Evolutionary conservation across 2,888 invertebrate species (phyloP), one percentile per base, ranked within the genome.

Genomic region (Nasonovia ribisnigri): DNA sequence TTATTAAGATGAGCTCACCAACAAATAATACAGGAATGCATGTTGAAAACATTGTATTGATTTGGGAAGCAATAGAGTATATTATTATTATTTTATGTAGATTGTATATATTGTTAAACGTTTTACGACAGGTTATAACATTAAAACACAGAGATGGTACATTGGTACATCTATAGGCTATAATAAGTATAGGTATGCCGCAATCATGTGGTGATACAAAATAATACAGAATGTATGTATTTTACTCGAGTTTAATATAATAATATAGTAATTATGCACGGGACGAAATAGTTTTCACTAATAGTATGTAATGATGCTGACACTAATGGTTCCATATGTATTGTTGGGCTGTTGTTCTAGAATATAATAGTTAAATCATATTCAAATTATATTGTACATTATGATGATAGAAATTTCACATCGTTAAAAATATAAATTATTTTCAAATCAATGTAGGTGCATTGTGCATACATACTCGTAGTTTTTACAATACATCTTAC

Each of bases 1-100:
- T 92, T 92, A 92, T 92, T 60, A 51, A 88, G 51, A 92, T 88
- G 87, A 42, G 67, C 67, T 51, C 29, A n/a, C 67, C 88, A 67
- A 88, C 88, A 67, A 77, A 88, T 89, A 88, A 87, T 67, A 87
- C 57, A 26, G 48, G 42, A 54, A 91, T 60, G 43, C 89, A n/a
- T 26, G 48, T 90, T 77, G 42, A 77, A 90, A 77, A 86, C 20
- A 90, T 77, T 48, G 57, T 90, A 77, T 67, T 90, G 90, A 77
- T 90, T 90, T 77, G 48, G 29, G 67, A 51, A 90, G 67, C 24
- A 57, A 26, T 60, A 29, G 54, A 29, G 46, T 24, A 26, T 77
- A 36, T 57, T 36, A 67, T n/a, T 67, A n/a, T 77, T 77, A 36
- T 77, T 77, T 36, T 20, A 77, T 77, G 77, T 77, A 77, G 77